phyloP scores from a whole-genome alignment of 92 coral and sea anemone genomes.

The Parazoanthus atlanticus region DNA sequence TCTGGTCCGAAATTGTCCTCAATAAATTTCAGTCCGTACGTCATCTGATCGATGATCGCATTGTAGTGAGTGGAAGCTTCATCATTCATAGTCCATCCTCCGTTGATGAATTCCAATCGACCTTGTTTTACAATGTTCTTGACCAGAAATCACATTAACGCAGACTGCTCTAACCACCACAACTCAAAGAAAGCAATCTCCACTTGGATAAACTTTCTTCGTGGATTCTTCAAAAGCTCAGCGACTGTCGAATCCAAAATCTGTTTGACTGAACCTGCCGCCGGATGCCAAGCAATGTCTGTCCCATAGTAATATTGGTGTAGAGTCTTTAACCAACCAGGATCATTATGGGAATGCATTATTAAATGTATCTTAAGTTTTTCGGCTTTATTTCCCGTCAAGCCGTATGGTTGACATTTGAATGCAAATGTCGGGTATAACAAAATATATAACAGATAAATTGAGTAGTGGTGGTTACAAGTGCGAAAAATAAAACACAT shows the following conservation, averaged over 20 bases:
- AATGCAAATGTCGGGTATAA: background rate
- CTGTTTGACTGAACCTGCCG: slow-evolving; percentile 50
- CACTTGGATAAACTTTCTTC: slow-evolving; percentile 67
- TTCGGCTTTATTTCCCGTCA: slow-evolving; percentile 22
- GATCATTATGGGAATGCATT: slow-evolving; percentile 79
- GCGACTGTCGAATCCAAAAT: slow-evolving; percentile 74
- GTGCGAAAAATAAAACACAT: background rate
- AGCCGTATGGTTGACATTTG: background rate
- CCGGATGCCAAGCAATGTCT: slow-evolving; percentile 60
- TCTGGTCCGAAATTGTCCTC: slow-evolving; percentile 71
- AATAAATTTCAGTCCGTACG: slow-evolving; percentile 73
- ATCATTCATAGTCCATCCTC: slow-evolving; percentile 89
- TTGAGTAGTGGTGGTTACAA: background rate
- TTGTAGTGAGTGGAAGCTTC: slow-evolving; percentile 84
- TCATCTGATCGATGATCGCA: slow-evolving; percentile 87
- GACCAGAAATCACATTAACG: slow-evolving; percentile 48
- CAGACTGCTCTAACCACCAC: slow-evolving; percentile 77
- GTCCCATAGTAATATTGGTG: slow-evolving; percentile 73
- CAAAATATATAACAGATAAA: background rate
- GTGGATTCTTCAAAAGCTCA: slow-evolving; percentile 50
- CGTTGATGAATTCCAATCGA: slow-evolving; percentile 73
- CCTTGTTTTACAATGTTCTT: slow-evolving; percentile 64
- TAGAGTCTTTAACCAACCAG: slow-evolving; percentile 80
- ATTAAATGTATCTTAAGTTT: slow-evolving; percentile 73
- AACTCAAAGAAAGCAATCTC: slow-evolving; percentile 79